These are phyloP conservation scores for Gadopsis bispinosus DNA, from an alignment of 2,797 vertebrate genomes.

Conservation along the genomic window DNA sequence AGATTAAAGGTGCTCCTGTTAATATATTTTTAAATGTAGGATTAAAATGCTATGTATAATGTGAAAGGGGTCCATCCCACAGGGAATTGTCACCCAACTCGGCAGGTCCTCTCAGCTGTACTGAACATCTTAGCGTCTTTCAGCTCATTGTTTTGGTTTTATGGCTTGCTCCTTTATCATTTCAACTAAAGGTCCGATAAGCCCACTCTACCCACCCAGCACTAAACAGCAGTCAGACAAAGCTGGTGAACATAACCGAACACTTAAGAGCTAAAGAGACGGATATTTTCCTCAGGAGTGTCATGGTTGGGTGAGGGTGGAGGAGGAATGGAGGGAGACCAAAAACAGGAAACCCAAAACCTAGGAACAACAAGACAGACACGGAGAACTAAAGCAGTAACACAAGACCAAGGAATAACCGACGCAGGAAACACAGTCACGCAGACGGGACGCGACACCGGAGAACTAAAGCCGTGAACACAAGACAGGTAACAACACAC, in stretches of 20 bases:
- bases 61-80: background rate
- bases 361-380: too few relatives aligned
- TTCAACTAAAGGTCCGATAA: background rate
- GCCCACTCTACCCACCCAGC: too few relatives aligned
- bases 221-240: background rate
- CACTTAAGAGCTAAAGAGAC: background rate
- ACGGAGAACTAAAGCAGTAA: too few relatives aligned
- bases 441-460: too few relatives aligned
- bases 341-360: too few relatives aligned
- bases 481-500: too few relatives aligned
- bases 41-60: background rate
- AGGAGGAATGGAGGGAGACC: too few relatives aligned
- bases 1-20: slow-evolving; percentile 5
- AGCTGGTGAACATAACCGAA: background rate
- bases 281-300: too few relatives aligned
- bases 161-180: background rate
- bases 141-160: slow-evolving; percentile 6
- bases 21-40: background rate
- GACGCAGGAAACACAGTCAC: too few relatives aligned
- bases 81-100: background rate
- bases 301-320: too few relatives aligned
- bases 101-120: background rate
- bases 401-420: too few relatives aligned
- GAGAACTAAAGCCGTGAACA: too few relatives aligned
- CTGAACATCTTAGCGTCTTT: background rate